These are phyloP conservation scores for Xiphorhynchus erythropygius DNA, from an alignment of 2,797 vertebrate genomes.

Conservation along the genomic window DNA sequence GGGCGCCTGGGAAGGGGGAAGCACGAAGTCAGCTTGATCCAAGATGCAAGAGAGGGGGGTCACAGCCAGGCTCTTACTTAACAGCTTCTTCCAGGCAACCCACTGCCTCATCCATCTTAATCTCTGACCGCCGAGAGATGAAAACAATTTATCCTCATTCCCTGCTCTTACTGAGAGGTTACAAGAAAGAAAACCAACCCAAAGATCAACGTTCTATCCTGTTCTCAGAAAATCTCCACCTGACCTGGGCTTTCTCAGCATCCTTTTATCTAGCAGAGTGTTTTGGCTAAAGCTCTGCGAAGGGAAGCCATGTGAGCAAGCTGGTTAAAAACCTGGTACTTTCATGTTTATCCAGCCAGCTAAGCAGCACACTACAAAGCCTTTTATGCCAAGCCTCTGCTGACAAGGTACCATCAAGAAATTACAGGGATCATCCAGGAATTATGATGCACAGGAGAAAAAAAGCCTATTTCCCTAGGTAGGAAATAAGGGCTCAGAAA, in stretches of 20 bases:
- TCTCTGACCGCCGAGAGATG: conserved; percentile 25
- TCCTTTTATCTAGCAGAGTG: conserved; percentile 49
- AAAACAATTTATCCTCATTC: conserved; percentile 45
- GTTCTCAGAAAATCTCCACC: not conserved
- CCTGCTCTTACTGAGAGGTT: conserved; percentile 31
- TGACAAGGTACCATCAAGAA: conserved; percentile 51
- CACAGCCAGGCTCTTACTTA: not conserved
- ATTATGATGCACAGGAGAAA: not conserved
- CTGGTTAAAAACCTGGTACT: conserved; percentile 50
- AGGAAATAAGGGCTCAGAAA: not conserved
- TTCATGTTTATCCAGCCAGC: conserved; percentile 45
- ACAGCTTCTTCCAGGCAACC: conserved; percentile 32
- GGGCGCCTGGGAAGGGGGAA: not conserved
- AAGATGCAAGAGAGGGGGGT: not conserved
- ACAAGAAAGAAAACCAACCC: conserved; percentile 49
- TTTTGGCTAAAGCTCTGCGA: conserved; percentile 51
- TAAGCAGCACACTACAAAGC: conserved; percentile 42
- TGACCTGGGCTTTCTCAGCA: conserved; percentile 53
- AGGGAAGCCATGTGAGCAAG: conserved; percentile 43
- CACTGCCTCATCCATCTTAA: conserved; percentile 20
- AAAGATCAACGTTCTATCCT: conserved; percentile 3
- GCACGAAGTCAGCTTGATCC: not conserved
- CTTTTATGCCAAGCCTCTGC: conserved; percentile 21
- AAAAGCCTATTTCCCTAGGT: not conserved
- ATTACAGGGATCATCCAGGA: conserved; percentile 46